These are phyloP conservation scores for Anarrhichthys ocellatus DNA, from an alignment of 2,113 vertebrate species.

Conservation along the genomic window DNA sequence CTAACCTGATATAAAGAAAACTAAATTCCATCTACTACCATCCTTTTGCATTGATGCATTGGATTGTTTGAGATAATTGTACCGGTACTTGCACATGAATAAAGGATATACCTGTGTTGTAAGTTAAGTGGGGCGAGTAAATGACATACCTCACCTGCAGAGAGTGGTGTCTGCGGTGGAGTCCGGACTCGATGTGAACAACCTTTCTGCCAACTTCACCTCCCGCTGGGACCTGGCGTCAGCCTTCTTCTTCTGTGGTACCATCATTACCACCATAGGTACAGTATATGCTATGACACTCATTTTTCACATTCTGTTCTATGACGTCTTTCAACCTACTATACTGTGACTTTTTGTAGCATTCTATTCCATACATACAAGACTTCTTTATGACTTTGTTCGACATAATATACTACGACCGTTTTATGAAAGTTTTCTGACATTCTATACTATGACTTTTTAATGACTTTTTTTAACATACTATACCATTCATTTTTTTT, in stretches of 20 bases:
- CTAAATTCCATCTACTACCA: background rate
- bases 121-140: background rate
- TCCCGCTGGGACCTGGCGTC: slow-evolving; percentile 88
- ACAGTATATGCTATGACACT: background rate
- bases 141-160: slow-evolving; percentile 71
- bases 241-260: slow-evolving; percentile 93
- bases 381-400: background rate
- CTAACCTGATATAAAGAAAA: background rate
- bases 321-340: background rate
- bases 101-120: background rate
- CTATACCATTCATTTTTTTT: no score
- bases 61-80: background rate
- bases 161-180: slow-evolving; percentile 84
- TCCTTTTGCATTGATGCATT: background rate
- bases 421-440: no score
- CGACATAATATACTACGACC: no score
- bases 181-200: slow-evolving; percentile 84
- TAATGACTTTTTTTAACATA: no score
- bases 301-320: background rate
- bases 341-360: background rate
- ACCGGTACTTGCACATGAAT: background rate
- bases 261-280: slow-evolving; percentile 92
- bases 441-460: no score
- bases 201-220: slow-evolving; percentile 78
- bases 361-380: background rate